Evolutionary conservation across 2,797 vertebrate species (phyloP).

Genomic region (Helostoma temminkii): DNA sequence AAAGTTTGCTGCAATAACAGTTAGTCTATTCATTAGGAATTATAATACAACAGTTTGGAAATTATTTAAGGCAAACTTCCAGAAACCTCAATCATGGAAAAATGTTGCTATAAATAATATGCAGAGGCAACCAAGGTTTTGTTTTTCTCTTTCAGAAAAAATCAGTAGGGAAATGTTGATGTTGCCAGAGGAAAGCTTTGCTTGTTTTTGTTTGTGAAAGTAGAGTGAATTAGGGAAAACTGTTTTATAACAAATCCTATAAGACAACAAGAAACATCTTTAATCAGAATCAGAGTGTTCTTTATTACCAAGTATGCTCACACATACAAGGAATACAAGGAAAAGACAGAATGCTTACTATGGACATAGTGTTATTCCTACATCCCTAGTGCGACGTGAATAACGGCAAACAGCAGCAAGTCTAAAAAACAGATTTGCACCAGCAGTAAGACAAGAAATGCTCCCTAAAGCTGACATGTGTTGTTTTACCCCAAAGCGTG

Average conservation of each 20-base stretch:
- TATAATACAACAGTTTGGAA: slow-evolving; percentile 1
- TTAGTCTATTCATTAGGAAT: slow-evolving; percentile 33
- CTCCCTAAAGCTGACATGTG: not conserved
- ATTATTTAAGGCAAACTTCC: not conserved
- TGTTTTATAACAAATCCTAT: too few species aligned
- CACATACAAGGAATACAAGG: too few species aligned
- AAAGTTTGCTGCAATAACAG: slow-evolving; percentile 34
- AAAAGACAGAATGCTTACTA: not conserved
- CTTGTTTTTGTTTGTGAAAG: slow-evolving; percentile 16
- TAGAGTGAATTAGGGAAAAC: not conserved
- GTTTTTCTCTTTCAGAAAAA: slow-evolving; percentile 22
- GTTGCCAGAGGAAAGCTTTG: not conserved
- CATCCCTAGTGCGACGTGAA: not conserved
- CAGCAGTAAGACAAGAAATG: not conserved
- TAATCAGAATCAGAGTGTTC: too few species aligned
- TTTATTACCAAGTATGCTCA: too few species aligned
- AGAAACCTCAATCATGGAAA: slow-evolving; percentile 13
- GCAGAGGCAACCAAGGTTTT: not conserved
- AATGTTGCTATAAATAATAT: not conserved
- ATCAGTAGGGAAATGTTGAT: slow-evolving; percentile 2
- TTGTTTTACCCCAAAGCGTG: slow-evolving; percentile 7
- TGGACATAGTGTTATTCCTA: not conserved
- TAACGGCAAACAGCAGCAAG: not conserved
- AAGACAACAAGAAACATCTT: too few species aligned
- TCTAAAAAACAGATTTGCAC: not conserved